phyloP scores from a whole-genome alignment of 2,113 vertebrate genomes.

The Empidonax traillii region DNA sequence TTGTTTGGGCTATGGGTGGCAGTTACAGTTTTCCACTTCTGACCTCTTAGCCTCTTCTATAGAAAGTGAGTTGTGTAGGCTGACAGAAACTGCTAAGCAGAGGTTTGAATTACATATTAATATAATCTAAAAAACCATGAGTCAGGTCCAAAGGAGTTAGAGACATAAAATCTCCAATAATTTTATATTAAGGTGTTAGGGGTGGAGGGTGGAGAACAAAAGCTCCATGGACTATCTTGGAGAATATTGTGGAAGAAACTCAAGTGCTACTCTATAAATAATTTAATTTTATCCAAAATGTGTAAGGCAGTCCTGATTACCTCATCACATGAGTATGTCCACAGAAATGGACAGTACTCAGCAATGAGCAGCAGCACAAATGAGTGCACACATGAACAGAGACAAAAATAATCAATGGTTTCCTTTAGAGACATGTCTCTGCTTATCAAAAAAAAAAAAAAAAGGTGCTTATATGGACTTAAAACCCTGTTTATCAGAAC shows the following conservation, averaged over 20 bases:
- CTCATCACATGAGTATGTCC: background rate
- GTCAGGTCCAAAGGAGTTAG: background rate
- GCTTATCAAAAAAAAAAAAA: background rate
- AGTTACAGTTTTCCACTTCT: background rate
- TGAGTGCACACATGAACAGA: background rate
- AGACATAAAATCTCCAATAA: background rate
- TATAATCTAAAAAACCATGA: background rate
- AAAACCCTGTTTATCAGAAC: background rate
- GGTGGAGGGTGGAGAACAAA: background rate
- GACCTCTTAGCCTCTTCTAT: background rate
- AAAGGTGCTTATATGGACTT: background rate
- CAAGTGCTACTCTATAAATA: background rate
- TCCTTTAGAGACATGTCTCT: background rate
- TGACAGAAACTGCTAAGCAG: background rate
- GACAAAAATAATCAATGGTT: background rate
- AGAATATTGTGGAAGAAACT: background rate
- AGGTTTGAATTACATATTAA: background rate
- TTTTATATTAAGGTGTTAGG: background rate
- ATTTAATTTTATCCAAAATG: background rate
- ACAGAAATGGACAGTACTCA: background rate
- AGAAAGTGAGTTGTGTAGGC: background rate
- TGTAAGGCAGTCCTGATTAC: background rate
- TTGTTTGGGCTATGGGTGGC: background rate
- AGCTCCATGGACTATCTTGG: background rate
- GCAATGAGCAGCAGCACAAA: background rate